Percentiles rank a stretch among this genome's conserved stretches.
phyloP scores from a whole-genome alignment of 2,797 vertebrate species.

The Danio kyathit region DNA sequence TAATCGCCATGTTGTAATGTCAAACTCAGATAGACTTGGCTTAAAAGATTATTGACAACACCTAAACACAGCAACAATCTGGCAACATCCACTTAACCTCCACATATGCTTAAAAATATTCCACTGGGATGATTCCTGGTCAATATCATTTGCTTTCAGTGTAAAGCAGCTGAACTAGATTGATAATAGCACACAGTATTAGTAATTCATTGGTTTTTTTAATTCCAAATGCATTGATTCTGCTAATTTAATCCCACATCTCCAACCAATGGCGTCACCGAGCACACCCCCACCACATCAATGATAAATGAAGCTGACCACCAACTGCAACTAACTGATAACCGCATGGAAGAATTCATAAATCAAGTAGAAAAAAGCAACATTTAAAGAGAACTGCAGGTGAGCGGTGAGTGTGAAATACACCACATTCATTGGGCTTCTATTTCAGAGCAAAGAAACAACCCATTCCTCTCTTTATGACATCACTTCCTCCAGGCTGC shows the following conservation, averaged over 20 bases:
- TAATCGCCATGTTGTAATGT: slow-evolving; percentile 12
- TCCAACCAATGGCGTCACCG: neutral
- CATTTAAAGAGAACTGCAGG: neutral
- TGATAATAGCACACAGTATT: too few species aligned
- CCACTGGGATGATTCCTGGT: neutral
- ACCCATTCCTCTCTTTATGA: slow-evolving; percentile 19
- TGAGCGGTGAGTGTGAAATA: neutral
- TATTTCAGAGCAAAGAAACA: neutral
- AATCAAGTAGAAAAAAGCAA: slow-evolving; percentile 17
- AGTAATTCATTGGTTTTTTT: too few species aligned
- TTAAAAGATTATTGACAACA: slow-evolving; percentile 19
- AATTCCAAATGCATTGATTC: neutral
- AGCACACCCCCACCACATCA: neutral
- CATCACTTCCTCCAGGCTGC: slow-evolving; percentile 42
- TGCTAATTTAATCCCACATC: neutral
- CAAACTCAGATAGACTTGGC: slow-evolving; percentile 1
- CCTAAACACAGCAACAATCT: neutral
- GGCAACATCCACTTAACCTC: slow-evolving; percentile 4
- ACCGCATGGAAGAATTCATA: neutral
- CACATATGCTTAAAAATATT: neutral
- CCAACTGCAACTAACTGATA: slow-evolving; percentile 25
- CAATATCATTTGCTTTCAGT: neutral
- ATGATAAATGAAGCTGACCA: slow-evolving; percentile 9
- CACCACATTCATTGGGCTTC: neutral
- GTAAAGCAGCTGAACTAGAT: neutral